Conservation (phyloP, 2,888 invertebrate species). For the Heliconius sara region DNA sequence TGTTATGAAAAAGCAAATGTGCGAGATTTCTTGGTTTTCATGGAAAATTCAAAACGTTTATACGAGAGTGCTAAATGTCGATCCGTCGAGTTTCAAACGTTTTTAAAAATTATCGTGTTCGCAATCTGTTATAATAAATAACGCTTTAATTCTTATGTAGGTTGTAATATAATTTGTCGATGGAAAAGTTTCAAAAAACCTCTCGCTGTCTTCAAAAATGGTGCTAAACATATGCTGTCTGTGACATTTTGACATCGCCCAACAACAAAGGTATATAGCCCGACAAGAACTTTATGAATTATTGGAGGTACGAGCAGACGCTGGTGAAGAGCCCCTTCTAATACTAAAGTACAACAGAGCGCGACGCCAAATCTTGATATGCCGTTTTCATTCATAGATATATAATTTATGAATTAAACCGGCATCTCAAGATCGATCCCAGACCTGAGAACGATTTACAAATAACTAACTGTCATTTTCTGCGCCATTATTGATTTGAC, state of each 20-base stretch:
- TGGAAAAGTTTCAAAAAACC: conserved; percentile 77
- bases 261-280: not conserved
- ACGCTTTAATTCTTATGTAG: conserved; percentile 71
- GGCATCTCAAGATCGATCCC: too few relatives aligned
- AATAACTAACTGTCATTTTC: not conserved
- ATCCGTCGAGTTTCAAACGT: conserved; percentile 10
- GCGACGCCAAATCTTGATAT: not conserved
- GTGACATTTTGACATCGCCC: conserved; percentile 27
- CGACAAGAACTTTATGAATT: not conserved
- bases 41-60: conserved; percentile 17
- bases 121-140: conserved; percentile 50
- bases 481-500: not conserved
- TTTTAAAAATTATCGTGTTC: conserved; percentile 28
- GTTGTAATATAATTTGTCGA: conserved; percentile 68
- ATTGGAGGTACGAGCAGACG: not conserved
- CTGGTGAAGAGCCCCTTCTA: not conserved
- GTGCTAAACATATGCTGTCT: conserved; percentile 63
- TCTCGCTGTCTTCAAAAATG: conserved; percentile 75
- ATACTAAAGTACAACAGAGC: not conserved
- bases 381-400: too few relatives aligned
- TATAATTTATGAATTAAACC: too few relatives aligned
- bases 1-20: not conserved
- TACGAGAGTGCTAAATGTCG: not conserved
- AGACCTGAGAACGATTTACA: too few relatives aligned
- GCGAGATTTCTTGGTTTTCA: conserved; percentile 2